phyloP scores from a whole-genome alignment of 2,888 invertebrate species.

The Cerceris rybyensis region DNA sequence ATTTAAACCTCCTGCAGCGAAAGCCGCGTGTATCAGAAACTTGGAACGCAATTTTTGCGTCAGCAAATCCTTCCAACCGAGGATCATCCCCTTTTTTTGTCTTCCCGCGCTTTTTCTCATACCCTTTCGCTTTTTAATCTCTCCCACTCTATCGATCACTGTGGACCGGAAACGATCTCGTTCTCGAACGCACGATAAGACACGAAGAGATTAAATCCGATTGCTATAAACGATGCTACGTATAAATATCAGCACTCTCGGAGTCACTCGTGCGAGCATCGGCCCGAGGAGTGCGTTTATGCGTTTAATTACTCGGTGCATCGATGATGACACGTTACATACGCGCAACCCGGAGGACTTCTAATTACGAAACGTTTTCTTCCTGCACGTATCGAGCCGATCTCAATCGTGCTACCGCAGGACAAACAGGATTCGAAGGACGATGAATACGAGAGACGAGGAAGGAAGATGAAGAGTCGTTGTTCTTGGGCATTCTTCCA shows the following conservation, averaged over 20 bases:
- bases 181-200: no score
- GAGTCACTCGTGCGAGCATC: no score
- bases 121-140: no score
- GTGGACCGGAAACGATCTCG: no score
- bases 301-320: not conserved
- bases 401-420: constrained; percentile 15
- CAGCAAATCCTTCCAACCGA: not conserved
- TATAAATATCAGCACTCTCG: no score
- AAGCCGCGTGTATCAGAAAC: not conserved
- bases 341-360: not conserved
- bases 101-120: not conserved
- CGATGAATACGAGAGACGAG: constrained; percentile 41
- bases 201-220: no score
- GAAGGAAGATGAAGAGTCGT: constrained; percentile 19
- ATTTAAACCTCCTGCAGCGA: constrained; percentile 53
- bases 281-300: not conserved
- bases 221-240: no score
- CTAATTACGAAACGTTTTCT: constrained; percentile 22
- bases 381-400: constrained; percentile 3
- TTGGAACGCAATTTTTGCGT: no score
- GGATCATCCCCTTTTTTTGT: constrained; percentile 15
- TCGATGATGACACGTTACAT: not conserved
- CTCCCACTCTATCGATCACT: no score
- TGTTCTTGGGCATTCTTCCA: constrained; percentile 1
- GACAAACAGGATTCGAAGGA: constrained; percentile 17